phyloP scores from a whole-genome alignment of 2,113 vertebrate genomes.

The Strigops habroptila region DNA sequence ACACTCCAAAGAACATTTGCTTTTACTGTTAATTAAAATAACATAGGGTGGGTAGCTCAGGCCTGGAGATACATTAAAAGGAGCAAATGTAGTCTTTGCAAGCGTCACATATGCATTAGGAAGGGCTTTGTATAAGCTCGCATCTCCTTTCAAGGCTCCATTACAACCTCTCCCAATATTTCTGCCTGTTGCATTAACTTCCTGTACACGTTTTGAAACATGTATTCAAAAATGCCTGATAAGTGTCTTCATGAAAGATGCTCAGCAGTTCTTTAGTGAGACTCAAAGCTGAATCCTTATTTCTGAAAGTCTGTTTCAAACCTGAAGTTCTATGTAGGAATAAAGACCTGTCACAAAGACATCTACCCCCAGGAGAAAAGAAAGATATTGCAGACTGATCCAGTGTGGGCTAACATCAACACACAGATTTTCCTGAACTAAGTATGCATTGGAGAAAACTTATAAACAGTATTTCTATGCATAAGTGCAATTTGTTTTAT shows the following conservation, averaged over 20 bases:
- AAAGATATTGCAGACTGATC: not conserved
- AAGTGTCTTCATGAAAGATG: not conserved
- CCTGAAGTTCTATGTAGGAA: not conserved
- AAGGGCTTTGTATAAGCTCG: not conserved
- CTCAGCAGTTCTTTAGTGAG: not conserved
- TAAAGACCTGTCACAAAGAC: not conserved
- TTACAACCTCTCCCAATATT: not conserved
- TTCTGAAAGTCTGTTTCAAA: not conserved
- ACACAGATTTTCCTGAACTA: not conserved
- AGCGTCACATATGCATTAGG: not conserved
- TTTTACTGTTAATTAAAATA: not conserved
- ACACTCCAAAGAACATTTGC: not conserved
- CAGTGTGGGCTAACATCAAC: not conserved
- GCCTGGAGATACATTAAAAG: not conserved
- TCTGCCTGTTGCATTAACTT: not conserved
- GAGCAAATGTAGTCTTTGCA: not conserved
- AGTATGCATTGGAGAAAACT: not conserved
- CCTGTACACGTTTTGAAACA: not conserved
- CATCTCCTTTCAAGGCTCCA: not conserved
- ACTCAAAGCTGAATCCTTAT: not conserved
- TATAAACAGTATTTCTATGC: not conserved
- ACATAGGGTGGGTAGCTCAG: rapidly evolving
- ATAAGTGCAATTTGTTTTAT: not conserved
- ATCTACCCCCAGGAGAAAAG: not conserved
- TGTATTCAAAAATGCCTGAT: not conserved